Base-by-base conservation (phyloP, 2,888 invertebrate species). In the Scaptomyza flava region DNA sequence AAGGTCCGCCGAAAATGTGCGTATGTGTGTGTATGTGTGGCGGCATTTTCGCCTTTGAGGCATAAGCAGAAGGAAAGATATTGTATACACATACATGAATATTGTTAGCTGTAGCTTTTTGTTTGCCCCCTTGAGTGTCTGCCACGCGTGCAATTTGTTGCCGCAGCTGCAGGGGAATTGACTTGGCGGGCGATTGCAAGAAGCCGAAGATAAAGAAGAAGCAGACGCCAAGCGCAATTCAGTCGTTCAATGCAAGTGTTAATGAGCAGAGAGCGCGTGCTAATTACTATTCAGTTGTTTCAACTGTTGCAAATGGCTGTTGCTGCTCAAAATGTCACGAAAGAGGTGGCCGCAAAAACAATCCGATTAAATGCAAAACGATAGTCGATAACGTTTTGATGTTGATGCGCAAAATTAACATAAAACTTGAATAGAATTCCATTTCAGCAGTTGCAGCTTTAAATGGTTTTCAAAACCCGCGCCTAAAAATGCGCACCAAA, bases 11-110 rank as follows among this genome's bases (percentile, higher is more conserved):
- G 50, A 59, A 61, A 71, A 56, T 59, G 27, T 51, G 51, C 38
- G 38, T 14, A 14, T 38, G n/a, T 27, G 7, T 9, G 14, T 14
- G 17, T 33, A 5, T n/a, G 48, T 33, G 33, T 9, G 81, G 79
- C 83, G 87, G 87, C 85, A 79, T 85, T 79, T 83, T 84, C 56
- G 68, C 87, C 83, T 84, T 84, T 84, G 79, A 79, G 82, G 41
- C 67, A 56, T 41, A 9, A 31, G 52, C 43, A 45, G 56, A 61
- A 43, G 47, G 52, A 52, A 63, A 23, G 36, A 62, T 41, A 61
- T 50, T 41, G 43, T 56, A 56, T 41, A 31, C 11, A 34, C 20
- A 17, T 61, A 67, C 50, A 46, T n/a, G 64, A 42, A 50, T 41
- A 52, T 47, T 27, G 27, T 33, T 36, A 45, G 51, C 14, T 36